These are phyloP conservation scores for Clamator glandarius DNA, from an alignment of 2,797 vertebrate species.

Conservation along the genomic window DNA sequence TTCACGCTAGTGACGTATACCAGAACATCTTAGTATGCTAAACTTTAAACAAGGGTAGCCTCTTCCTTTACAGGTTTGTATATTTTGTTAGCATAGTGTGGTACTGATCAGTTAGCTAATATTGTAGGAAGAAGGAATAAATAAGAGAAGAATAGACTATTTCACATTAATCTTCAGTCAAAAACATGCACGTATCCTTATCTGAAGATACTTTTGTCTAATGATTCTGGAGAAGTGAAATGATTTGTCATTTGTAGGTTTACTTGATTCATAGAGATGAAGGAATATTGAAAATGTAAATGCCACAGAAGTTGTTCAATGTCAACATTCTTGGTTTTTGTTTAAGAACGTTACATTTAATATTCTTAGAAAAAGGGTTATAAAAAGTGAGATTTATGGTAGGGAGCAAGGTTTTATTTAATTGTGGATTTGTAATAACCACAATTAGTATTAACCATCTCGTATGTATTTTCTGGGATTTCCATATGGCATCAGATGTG, in stretches of 20 bases:
- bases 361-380: background rate
- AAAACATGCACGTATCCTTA: background rate
- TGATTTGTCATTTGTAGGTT: background rate
- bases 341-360: background rate
- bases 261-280: background rate
- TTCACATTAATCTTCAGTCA: background rate
- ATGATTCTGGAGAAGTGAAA: background rate
- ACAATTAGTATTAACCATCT: background rate
- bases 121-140: fast-evolving
- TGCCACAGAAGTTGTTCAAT: background rate
- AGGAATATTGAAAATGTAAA: background rate
- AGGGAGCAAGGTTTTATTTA: background rate
- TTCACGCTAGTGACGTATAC: background rate
- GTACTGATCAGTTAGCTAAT: background rate
- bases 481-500: background rate
- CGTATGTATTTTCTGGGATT: fast-evolving
- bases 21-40: background rate
- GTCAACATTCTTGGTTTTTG: background rate
- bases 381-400: background rate
- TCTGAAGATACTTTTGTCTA: background rate
- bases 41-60: background rate
- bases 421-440: background rate
- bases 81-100: background rate
- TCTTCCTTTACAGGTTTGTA: background rate
- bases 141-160: background rate